Percentiles rank a stretch among this genome's conserved stretches.
These are phyloP conservation scores for Bovichtus variegatus DNA, from an alignment of 2,797 vertebrate genomes.

Conservation along the genomic window DNA sequence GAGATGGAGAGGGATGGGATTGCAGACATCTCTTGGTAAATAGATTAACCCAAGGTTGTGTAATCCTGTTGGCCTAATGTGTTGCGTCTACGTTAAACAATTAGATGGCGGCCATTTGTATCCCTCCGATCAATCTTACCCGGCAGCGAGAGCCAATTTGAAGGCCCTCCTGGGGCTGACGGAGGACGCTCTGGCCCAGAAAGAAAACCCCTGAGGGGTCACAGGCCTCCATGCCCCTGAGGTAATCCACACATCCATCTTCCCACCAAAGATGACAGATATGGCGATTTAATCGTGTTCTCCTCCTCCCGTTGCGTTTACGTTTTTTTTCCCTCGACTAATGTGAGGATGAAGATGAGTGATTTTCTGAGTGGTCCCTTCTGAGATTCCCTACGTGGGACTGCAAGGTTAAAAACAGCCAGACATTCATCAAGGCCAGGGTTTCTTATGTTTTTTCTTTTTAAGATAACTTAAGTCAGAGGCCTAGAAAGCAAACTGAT, in stretches of 20 bases:
- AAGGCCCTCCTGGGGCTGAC: slow-evolving; percentile 72
- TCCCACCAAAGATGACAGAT: slow-evolving; percentile 84
- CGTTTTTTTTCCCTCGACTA: slow-evolving; percentile 71
- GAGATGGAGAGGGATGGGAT: slow-evolving; percentile 76
- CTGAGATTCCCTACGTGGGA: slow-evolving; percentile 34
- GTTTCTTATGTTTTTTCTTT: background rate
- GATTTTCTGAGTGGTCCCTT: slow-evolving; percentile 67
- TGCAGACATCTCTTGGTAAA: slow-evolving; percentile 82
- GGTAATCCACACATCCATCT: slow-evolving; percentile 83
- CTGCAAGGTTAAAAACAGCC: slow-evolving; percentile 20
- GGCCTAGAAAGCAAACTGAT: slow-evolving; percentile 17
- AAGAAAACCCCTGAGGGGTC: slow-evolving; percentile 74
- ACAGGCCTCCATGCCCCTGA: slow-evolving; percentile 51
- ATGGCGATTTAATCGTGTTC: slow-evolving; percentile 82
- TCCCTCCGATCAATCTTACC: slow-evolving; percentile 86
- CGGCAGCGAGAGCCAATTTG: slow-evolving; percentile 81
- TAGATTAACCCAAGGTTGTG: slow-evolving; percentile 84
- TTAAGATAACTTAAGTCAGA: slow-evolving; percentile 16
- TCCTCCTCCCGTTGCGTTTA: slow-evolving; percentile 72
- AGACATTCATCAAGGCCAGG: slow-evolving; percentile 45
- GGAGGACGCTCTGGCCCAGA: slow-evolving; percentile 60
- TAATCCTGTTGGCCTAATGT: slow-evolving; percentile 85
- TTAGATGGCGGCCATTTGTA: slow-evolving; percentile 83
- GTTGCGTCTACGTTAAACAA: slow-evolving; percentile 87
- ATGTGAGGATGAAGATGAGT: slow-evolving; percentile 84